phyloP scores from a whole-genome alignment of 2,113 vertebrate genomes.

The Osmerus mordax region DNA sequence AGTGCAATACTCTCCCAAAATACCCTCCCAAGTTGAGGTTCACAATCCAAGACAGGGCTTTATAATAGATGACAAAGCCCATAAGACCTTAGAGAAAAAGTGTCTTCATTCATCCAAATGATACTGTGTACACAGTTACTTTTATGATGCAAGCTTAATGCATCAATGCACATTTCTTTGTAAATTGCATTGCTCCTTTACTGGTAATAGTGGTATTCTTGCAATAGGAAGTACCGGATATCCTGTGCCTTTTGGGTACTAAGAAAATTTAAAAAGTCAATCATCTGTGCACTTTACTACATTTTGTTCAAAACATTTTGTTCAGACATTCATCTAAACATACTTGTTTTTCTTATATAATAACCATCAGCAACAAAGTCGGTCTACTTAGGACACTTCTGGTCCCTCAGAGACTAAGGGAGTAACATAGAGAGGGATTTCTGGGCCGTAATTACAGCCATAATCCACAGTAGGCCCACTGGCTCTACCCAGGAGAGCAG shows the following conservation, averaged over 20 bases:
- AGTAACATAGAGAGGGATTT: slow-evolving; percentile 46
- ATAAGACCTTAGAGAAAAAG: slow-evolving; percentile 55
- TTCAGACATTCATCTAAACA: not conserved
- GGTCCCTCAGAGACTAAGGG: slow-evolving; percentile 31
- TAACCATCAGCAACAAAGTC: slow-evolving; percentile 28
- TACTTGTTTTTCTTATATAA: slow-evolving; percentile 12
- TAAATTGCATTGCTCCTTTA: not conserved
- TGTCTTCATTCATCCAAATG: slow-evolving; percentile 62
- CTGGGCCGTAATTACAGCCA: slow-evolving; percentile 63
- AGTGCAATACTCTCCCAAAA: slow-evolving; percentile 38
- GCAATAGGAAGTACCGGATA: not conserved
- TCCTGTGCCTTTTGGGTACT: not conserved
- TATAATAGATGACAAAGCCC: slow-evolving; percentile 62
- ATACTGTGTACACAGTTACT: slow-evolving; percentile 55
- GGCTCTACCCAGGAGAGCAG: slow-evolving; percentile 27
- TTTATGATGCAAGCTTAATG: slow-evolving; percentile 28
- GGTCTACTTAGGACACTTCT: slow-evolving; percentile 38
- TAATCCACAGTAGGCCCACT: slow-evolving; percentile 29
- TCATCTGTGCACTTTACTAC: no score
- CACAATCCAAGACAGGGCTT: slow-evolving; percentile 54
- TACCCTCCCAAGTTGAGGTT: slow-evolving; percentile 27
- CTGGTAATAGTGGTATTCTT: no score
- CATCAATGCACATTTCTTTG: slow-evolving; percentile 1
- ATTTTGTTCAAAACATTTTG: not conserved
- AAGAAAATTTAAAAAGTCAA: no score